These are phyloP conservation scores for Stratiolaelaps scimitus DNA, from an alignment of 1,140 invertebrate species.

Conservation along the genomic window DNA sequence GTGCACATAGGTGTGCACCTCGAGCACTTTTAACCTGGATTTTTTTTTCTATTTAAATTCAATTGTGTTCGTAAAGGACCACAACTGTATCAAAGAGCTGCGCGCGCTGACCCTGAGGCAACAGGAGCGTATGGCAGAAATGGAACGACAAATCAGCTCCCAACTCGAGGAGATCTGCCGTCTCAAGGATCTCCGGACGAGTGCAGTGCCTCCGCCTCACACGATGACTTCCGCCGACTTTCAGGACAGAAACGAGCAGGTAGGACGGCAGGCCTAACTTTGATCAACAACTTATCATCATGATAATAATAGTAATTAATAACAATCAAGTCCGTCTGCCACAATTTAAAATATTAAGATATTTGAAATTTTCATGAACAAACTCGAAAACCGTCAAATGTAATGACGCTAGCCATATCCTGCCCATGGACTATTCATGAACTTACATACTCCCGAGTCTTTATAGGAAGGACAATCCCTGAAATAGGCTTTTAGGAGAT, in stretches of 20 bases:
- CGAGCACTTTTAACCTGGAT: background rate
- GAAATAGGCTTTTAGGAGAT: no score
- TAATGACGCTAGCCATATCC: no score
- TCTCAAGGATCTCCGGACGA: background rate
- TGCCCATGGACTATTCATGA: no score
- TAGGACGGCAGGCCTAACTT: conserved; percentile 29
- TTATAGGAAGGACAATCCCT: no score
- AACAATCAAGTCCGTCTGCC: no score
- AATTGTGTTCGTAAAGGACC: conserved; percentile 48
- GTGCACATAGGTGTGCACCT: no score
- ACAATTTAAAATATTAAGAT: no score
- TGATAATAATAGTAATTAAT: no score
- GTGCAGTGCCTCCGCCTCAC: conserved; percentile 15
- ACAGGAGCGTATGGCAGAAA: conserved; percentile 66
- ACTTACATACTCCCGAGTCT: no score
- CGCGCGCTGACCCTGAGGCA: conserved; percentile 68
- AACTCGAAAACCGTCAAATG: no score
- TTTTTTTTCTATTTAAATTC: conserved; percentile 26
- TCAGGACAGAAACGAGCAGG: background rate
- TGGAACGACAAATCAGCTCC: conserved; percentile 72
- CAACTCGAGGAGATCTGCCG: conserved; percentile 73
- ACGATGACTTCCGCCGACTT: background rate
- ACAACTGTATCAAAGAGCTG: conserved; percentile 81
- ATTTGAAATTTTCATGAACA: no score
- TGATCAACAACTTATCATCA: no score